Conservation (phyloP, 1,140 invertebrate genomes). For the Hycleus phaleratus region DNA sequence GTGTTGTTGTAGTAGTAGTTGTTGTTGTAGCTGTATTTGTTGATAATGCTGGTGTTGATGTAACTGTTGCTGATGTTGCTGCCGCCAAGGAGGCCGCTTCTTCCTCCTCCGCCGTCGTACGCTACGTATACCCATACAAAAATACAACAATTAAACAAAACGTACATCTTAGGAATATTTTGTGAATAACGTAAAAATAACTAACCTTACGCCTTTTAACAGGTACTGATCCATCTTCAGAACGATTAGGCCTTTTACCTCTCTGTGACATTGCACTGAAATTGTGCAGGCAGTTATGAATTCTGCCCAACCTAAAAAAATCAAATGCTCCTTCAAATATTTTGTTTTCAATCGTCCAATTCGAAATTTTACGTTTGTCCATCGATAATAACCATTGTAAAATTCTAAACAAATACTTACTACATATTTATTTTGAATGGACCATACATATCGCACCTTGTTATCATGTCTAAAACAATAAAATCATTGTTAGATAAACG, state of each 20-base stretch:
- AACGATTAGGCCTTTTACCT: conserved; percentile 57
- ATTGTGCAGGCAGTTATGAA: conserved; percentile 31
- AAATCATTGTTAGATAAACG: not conserved
- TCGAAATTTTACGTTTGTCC: not conserved
- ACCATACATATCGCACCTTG: conserved; percentile 10
- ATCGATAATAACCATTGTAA: not conserved
- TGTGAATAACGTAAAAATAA: conserved; percentile 21
- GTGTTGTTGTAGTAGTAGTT: conserved; percentile 16
- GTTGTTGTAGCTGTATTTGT: conserved; percentile 40
- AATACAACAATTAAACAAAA: not conserved
- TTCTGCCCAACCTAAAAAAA: conserved; percentile 18
- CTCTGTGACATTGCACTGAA: conserved; percentile 55
- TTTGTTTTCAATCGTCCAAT: no score
- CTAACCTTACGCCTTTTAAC: conserved; percentile 61
- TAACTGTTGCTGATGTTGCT: conserved; percentile 37
- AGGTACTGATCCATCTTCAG: conserved; percentile 58
- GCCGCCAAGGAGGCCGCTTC: conserved; percentile 51
- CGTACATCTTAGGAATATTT: not conserved
- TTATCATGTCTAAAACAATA: conserved; percentile 27
- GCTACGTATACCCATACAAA: conserved; percentile 7
- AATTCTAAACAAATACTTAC: conserved; percentile 27
- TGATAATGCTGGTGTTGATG: no score
- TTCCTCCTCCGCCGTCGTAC: conserved; percentile 46
- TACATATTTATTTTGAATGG: conserved; percentile 35
- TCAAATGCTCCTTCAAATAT: not conserved